Percentiles rank a stretch among this genome's conserved stretches.
phyloP scores from a whole-genome alignment of 2,797 vertebrate genomes.

The Lagothrix lagotricha region DNA sequence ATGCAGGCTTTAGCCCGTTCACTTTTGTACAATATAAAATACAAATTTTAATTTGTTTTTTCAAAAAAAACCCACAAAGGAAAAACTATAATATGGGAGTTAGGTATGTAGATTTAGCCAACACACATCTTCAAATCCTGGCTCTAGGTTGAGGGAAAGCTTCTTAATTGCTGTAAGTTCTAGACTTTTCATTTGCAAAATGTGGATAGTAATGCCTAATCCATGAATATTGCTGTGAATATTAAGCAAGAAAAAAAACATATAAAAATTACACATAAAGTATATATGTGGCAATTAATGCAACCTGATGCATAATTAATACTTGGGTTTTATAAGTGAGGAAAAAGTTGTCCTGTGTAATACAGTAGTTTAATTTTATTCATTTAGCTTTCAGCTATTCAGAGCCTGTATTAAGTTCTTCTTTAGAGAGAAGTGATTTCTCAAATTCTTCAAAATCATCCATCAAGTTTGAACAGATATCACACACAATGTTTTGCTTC shows the following conservation, averaged over 20 bases:
- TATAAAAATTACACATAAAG: background rate
- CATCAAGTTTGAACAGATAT: background rate
- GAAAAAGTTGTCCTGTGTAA: background rate
- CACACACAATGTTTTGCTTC: background rate
- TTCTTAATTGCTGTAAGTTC: background rate
- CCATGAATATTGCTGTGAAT: background rate
- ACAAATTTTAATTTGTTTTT: background rate
- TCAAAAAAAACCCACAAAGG: background rate
- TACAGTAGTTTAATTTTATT: background rate
- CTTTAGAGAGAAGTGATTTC: background rate
- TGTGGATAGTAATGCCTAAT: background rate
- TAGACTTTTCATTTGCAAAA: background rate
- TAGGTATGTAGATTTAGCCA: background rate
- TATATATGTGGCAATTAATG: background rate
- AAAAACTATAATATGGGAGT: background rate
- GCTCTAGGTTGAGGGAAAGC: background rate
- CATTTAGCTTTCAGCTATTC: background rate
- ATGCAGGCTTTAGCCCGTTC: background rate
- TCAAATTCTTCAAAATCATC: background rate
- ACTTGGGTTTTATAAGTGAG: background rate
- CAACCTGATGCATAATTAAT: background rate
- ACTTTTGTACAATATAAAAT: background rate
- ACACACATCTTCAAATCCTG: background rate
- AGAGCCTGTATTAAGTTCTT: background rate
- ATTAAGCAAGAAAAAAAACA: background rate